Base-by-base conservation (phyloP, 2,888 invertebrate species). In the Papilio demoleus region DNA sequence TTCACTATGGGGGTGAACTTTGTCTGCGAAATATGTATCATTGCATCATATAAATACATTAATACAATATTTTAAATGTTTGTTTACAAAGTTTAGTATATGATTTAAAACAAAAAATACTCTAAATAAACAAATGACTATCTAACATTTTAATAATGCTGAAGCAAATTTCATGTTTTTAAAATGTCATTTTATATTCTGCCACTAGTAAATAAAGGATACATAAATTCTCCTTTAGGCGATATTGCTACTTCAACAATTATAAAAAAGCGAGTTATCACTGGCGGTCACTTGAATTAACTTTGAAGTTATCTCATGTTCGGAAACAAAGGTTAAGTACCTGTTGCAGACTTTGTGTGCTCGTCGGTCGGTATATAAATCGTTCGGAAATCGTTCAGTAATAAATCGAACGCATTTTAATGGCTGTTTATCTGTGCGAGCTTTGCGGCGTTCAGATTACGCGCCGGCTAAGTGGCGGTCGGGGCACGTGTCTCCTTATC, bases 341-440 rank as follows among this genome's bases (percentile, higher is more conserved):
- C 50, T 61, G 50, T 53, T 47, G 61, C 53, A n/a, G 31, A 19
- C n/a, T 63, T 56, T 56, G 62, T 67, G 42, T 38, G 58, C n/a
- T 69, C 22, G 31, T 40, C 24, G 58, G 47, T 38, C 17, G 45
- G 36, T 36, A 61, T 36, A 61, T 69, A 61, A 69, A 53, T 90
- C 87, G 87, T 87, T 85, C 82, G 87, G 85, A 86, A 91, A 91
- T 90, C 91, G 88, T 90, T 88, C 79, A 77, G 89, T 88, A 92
- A 92, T 92, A 92, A 92, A 92, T 92, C 92, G 92, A 92, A 90
- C 82, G 88, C 88, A 88, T 92, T 92, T 92, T 92, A 92, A 92
- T 92, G 92, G 92, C 86, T 84, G 88, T 90, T 92, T 92, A 92
- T 92, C 92, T 87, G 75, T 85, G 86, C 90, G 86, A 88, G 91